Conservation (phyloP, 1,140 invertebrate genomes). For the Drosophila orena region DNA sequence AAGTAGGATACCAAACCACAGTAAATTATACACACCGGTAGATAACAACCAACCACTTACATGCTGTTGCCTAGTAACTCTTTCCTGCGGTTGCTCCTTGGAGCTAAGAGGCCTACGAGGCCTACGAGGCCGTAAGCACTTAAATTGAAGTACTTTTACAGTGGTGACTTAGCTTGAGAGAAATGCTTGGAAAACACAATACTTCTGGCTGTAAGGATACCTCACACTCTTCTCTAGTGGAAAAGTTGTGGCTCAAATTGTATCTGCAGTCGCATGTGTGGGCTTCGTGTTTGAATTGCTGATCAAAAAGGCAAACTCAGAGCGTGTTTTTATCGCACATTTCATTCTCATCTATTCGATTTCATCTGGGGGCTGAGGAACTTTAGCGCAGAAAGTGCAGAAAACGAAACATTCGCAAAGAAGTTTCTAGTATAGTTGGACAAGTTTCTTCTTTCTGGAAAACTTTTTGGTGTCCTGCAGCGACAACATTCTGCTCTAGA, state of each 20-base stretch:
- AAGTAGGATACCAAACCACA: no score
- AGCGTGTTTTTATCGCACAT: constrained; percentile 39
- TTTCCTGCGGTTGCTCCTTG: no score
- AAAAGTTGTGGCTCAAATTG: constrained; percentile 25
- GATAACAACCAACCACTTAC: not conserved
- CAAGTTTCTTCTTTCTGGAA: constrained; percentile 38
- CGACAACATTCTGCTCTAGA: constrained; percentile 18
- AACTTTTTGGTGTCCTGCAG: constrained; percentile 52
- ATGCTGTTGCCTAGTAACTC: not conserved
- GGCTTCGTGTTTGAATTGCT: constrained; percentile 44
- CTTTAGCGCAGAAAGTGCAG: constrained; percentile 31
- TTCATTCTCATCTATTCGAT: constrained; percentile 25
- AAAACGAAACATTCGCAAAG: constrained; percentile 48
- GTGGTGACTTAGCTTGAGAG: not conserved
- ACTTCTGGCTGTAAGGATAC: no score
- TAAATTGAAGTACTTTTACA: not conserved
- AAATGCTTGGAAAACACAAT: not conserved
- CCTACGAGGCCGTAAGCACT: not conserved
- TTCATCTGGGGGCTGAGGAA: constrained; percentile 8
- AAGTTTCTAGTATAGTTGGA: constrained; percentile 46
- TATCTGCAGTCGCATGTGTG: constrained; percentile 11
- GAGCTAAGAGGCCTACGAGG: not conserved
- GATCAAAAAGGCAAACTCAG: constrained; percentile 39
- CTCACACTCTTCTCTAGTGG: not conserved
- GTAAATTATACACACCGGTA: not conserved